Percentiles rank a stretch among this genome's conserved stretches.
Evolutionary conservation across 2,113 vertebrate species (phyloP).

Genomic region (Tachysurus fulvidraco): DNA sequence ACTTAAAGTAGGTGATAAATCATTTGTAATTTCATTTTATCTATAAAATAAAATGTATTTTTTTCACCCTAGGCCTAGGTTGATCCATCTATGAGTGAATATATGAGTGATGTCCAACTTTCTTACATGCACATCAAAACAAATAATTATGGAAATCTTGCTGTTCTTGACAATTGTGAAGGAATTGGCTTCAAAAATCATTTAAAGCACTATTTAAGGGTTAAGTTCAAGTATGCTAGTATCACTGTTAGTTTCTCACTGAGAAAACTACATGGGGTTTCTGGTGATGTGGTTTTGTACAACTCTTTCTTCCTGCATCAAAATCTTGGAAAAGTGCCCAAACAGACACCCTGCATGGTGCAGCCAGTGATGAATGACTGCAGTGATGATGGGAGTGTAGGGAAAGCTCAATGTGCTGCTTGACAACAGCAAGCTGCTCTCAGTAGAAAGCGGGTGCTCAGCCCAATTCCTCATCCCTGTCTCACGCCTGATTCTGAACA

Average conservation of each 20-base stretch:
- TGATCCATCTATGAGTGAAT: neutral
- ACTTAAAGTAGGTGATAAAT: neutral
- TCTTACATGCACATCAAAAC: neutral
- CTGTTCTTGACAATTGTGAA: neutral
- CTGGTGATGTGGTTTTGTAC: neutral
- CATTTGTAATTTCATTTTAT: neutral
- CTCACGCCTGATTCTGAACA: neutral
- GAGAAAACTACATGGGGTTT: neutral
- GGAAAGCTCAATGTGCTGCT: conserved; percentile 25
- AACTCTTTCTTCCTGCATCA: conserved; percentile 19
- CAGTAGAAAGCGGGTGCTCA: conserved; percentile 19
- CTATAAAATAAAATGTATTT: neutral
- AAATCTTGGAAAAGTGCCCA: conserved; percentile 29
- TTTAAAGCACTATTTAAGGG: neutral
- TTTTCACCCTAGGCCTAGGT: neutral
- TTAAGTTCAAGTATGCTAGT: too few relatives aligned
- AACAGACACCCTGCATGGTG: conserved; percentile 25
- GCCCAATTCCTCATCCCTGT: conserved; percentile 11
- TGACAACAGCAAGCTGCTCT: conserved; percentile 41
- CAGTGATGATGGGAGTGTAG: conserved; percentile 33
- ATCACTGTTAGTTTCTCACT: neutral
- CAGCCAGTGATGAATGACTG: conserved; percentile 32
- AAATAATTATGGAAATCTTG: neutral
- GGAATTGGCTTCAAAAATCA: neutral
- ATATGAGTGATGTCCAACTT: neutral